These are phyloP conservation scores for Pseudocheirus occidentalis DNA, from an alignment of 2,797 vertebrate genomes.

Conservation along the genomic window DNA sequence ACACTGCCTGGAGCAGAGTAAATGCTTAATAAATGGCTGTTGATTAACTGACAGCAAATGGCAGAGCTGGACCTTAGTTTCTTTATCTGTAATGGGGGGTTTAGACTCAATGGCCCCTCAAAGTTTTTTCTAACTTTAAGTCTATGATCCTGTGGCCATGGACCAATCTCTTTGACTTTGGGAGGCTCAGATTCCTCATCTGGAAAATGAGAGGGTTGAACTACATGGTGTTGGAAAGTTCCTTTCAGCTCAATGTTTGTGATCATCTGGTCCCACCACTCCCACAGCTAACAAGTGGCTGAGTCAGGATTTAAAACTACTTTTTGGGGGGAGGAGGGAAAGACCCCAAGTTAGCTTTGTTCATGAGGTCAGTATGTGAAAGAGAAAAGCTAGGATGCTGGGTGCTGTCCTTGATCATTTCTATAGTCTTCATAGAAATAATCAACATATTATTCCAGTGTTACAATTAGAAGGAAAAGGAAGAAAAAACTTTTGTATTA, in stretches of 20 bases:
- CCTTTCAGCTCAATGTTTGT: not conserved
- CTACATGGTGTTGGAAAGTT: not conserved
- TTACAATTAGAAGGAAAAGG: slow-evolving; percentile 16
- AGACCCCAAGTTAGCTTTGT: not conserved
- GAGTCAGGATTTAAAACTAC: not conserved
- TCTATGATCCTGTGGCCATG: not conserved
- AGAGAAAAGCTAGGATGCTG: not conserved
- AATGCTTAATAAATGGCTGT: not conserved
- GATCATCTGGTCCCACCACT: not conserved
- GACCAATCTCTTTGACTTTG: not conserved
- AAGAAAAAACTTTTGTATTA: not conserved
- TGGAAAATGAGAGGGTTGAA: not conserved
- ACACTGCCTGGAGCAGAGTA: not conserved
- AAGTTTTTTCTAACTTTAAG: not conserved
- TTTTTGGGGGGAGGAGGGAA: too few species aligned
- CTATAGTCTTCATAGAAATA: not conserved
- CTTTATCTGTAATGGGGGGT: not conserved
- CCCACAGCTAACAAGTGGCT: not conserved
- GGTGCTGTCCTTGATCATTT: slow-evolving; percentile 20
- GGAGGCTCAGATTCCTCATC: not conserved
- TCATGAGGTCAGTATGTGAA: not conserved
- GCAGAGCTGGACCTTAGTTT: not conserved
- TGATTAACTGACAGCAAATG: not conserved
- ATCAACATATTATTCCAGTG: not conserved
- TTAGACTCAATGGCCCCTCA: not conserved